Conservation (phyloP, 2,888 invertebrate genomes). For the Drosophila pseudotakahashii region DNA sequence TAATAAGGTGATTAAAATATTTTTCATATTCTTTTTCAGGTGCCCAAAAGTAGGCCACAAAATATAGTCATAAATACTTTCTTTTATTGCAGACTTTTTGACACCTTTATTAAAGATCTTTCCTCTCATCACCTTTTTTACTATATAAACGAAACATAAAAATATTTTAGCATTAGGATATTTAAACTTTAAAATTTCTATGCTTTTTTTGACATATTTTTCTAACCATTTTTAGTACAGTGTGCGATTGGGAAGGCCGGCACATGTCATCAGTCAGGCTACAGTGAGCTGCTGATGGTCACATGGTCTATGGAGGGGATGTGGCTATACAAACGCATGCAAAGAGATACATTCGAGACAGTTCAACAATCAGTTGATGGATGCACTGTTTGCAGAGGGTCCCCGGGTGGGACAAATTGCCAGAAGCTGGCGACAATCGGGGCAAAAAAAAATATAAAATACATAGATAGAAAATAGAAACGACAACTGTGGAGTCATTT, state of each 20-base stretch:
- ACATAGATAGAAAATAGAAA: slow-evolving; percentile 2
- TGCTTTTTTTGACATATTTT: background rate
- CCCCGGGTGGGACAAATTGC: slow-evolving; percentile 49
- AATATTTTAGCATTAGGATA: too few relatives aligned
- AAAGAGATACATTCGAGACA: slow-evolving; percentile 46
- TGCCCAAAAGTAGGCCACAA: too few relatives aligned
- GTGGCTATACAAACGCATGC: slow-evolving; percentile 40
- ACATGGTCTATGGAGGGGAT: slow-evolving; percentile 19
- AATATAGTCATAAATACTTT: too few relatives aligned
- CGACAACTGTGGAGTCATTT: slow-evolving; percentile 14
- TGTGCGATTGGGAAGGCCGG: slow-evolving; percentile 23
- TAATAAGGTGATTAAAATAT: too few relatives aligned
- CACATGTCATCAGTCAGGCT: slow-evolving; percentile 62
- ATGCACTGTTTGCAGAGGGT: slow-evolving; percentile 49
- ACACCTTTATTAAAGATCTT: too few relatives aligned
- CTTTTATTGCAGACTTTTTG: too few relatives aligned
- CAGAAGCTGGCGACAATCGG: slow-evolving; percentile 39
- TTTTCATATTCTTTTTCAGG: too few relatives aligned
- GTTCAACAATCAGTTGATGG: slow-evolving; percentile 58
- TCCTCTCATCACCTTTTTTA: too few relatives aligned
- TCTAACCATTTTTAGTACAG: background rate
- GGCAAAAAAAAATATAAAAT: slow-evolving; percentile 7
- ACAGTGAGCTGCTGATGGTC: slow-evolving; percentile 30
- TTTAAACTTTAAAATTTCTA: too few relatives aligned
- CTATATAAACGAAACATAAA: too few relatives aligned